Conservation (phyloP, 2,113 vertebrate species). For the Tauraco erythrolophus region DNA sequence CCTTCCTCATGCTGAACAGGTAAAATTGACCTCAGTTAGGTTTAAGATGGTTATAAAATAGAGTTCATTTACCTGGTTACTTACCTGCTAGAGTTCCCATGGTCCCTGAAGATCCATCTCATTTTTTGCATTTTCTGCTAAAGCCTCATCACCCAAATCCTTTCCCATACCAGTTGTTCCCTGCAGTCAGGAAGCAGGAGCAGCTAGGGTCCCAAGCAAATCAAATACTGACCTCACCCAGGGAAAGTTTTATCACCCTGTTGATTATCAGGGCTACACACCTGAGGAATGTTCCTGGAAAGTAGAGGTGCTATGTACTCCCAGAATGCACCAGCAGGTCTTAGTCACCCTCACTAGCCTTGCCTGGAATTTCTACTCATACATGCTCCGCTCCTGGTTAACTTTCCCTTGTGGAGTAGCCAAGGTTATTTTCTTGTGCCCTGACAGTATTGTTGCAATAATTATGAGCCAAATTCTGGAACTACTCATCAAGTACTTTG, state of each 20-base stretch:
- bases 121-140: not conserved
- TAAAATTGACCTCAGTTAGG: not conserved
- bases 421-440: rapidly evolving
- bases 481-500: not conserved
- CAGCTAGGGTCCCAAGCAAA: not conserved
- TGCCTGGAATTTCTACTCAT: not conserved
- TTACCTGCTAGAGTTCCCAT: not conserved
- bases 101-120: not conserved
- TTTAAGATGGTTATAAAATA: not conserved
- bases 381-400: rapidly evolving
- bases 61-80: not conserved
- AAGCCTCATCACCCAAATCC: not conserved
- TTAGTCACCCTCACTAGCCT: not conserved
- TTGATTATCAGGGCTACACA: not conserved
- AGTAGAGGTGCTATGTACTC: rapidly evolving
- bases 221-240: rapidly evolving
- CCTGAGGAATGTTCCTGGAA: not conserved
- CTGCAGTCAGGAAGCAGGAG: not conserved
- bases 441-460: not conserved
- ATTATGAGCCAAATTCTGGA: not conserved
- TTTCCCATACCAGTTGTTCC: not conserved
- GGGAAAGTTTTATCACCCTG: rapidly evolving
- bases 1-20: not conserved
- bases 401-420: not conserved
- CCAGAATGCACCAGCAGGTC: rapidly evolving